Evolutionary conservation across 2,797 vertebrate genomes (phyloP), one percentile per base, ranked within the genome.

Genomic region (Platyrinchus mystaceus): DNA sequence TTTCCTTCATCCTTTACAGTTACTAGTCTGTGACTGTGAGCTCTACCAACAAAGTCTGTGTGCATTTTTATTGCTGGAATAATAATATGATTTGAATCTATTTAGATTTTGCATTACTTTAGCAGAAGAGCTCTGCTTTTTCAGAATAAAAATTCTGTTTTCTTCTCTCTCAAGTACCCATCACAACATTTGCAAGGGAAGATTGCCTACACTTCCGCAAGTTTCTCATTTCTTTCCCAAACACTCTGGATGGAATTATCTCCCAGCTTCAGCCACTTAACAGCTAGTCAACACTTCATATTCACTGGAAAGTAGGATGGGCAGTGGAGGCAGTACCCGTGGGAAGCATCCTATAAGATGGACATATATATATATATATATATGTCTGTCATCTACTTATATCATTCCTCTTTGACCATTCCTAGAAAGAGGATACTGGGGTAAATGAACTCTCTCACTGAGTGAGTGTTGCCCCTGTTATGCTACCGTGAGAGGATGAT

Each of bases 31-130:
- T 78, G 96, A 93, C 66, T 94, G 93, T 81, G 93, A 95, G 95
- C 94, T 94, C 66, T 94, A 96, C 79, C 93, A 96, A 97, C 94
- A 96, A 96, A 95, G 94, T 97, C 94, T 95, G 92, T 95, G 92
- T 94, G 94, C 69, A 62, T 95, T 95, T 94, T 92, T 87, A 92
- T 89, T 96, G 92, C 84, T 91, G 75, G 86, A 97, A 97, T 96
- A 97, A 97, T 96, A 95, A 96, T 70, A 94, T 2, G 56, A 90
- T 88, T 94, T 78, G 83, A 95, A 94, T 94, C 85, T 80, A 70
- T 85, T 94, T 85, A 84, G 89, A 94, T 91, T 96, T 95, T 87
- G 36, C 68, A 86, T 83, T 86, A 81, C 76, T 91, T 92, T 30
- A 93, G 69, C 58, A 91, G 46, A 91, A 63, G 11, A 88, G 47